Evolutionary conservation across 1,140 invertebrate genomes (phyloP).

Genomic region (Paraescarpia echinospica): DNA sequence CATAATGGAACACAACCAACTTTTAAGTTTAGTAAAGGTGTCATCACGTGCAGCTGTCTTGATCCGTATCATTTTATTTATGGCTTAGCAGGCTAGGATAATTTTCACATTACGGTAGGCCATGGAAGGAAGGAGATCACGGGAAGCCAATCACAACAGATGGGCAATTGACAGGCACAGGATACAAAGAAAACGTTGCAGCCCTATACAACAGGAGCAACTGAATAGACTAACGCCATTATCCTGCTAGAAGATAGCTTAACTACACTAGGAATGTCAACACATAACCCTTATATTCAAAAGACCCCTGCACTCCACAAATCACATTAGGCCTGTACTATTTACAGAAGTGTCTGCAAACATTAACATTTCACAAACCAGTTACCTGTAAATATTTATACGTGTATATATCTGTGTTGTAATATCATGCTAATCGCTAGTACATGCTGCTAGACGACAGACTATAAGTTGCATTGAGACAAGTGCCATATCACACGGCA

Average conservation of each 20-base stretch:
- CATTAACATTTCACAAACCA: background rate
- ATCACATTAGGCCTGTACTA: too few species aligned
- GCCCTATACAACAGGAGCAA: background rate
- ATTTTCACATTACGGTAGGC: background rate
- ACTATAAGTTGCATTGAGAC: background rate
- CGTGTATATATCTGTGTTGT: background rate
- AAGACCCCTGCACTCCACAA: background rate
- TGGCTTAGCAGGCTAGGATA: too few species aligned
- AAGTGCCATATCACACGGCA: background rate
- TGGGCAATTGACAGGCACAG: background rate
- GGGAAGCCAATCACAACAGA: background rate
- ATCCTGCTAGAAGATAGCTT: background rate
- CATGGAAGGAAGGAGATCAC: background rate
- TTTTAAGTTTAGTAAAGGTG: background rate
- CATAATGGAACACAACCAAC: too few species aligned
- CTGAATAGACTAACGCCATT: background rate
- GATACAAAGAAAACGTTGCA: background rate
- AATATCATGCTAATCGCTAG: background rate
- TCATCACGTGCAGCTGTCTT: background rate
- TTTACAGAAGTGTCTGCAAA: too few species aligned
- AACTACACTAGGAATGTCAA: background rate
- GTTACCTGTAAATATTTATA: slow-evolving; percentile 2
- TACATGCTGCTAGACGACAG: background rate
- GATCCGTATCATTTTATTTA: too few species aligned
- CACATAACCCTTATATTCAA: background rate